A percentile compares a stretch with the other conserved stretches of the same genome.
phyloP scores from a whole-genome alignment of 2,888 invertebrate genomes.

The Leptinotarsa juncta region DNA sequence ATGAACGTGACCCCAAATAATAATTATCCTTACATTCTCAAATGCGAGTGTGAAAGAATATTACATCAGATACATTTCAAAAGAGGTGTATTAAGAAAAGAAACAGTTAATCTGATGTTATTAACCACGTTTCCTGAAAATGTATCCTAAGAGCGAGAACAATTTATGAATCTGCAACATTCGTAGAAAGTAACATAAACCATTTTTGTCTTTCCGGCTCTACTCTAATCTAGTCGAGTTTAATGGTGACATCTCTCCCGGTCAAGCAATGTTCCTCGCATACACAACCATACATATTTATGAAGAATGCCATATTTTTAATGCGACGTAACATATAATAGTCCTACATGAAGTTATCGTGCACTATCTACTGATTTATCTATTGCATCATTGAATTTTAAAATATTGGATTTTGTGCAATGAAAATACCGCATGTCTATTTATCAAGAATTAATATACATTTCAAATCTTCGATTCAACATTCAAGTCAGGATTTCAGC shows the following conservation, averaged over 20 bases:
- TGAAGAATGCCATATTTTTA: constrained; percentile 21
- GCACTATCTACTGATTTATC: constrained; percentile 35
- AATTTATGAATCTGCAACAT: too few relatives aligned
- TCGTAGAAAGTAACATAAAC: background rate
- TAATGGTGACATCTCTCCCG: constrained; percentile 2
- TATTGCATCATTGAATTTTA: constrained; percentile 32
- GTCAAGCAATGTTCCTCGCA: constrained; percentile 12
- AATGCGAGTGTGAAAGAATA: too few relatives aligned
- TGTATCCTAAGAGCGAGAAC: too few relatives aligned
- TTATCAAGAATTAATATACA: constrained; percentile 11
- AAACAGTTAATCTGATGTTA: too few relatives aligned
- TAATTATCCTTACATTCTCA: too few relatives aligned
- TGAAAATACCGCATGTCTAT: constrained; percentile 32
- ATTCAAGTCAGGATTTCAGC: constrained; percentile 1
- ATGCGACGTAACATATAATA: constrained; percentile 21
- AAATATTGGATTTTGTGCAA: constrained; percentile 30
- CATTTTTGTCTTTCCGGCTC: background rate
- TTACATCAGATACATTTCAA: too few relatives aligned
- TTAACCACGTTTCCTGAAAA: too few relatives aligned
- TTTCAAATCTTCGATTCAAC: background rate
- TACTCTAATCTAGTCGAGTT: background rate
- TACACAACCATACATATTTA: constrained; percentile 19
- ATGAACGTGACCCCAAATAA: too few relatives aligned
- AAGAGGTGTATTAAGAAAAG: too few relatives aligned
- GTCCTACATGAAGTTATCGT: constrained; percentile 26